Percentiles rank a stretch among this genome's conserved stretches.
Conservation (phyloP, 1,140 invertebrate genomes). For the Drosophila pachea region DNA sequence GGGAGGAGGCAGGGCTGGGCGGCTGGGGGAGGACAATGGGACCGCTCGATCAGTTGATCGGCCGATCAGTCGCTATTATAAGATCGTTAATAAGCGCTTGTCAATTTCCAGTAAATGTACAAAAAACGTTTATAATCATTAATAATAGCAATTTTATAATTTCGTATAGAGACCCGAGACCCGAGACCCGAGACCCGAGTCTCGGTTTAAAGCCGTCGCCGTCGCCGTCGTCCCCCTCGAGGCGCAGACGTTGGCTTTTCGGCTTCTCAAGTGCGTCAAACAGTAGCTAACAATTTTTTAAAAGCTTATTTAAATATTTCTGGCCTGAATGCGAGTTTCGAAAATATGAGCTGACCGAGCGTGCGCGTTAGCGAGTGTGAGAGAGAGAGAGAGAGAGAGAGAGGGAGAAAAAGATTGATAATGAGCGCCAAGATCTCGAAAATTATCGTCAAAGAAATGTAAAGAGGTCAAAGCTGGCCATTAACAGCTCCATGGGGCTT, state of each 20-base stretch:
- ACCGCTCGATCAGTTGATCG: conserved; percentile 54
- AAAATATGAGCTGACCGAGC: neutral
- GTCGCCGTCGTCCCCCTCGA: neutral
- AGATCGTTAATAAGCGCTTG: conserved; percentile 77
- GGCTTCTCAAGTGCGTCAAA: conserved; percentile 64
- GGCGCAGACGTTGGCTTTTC: conserved; percentile 16
- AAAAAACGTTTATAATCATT: conserved; percentile 77
- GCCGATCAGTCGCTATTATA: conserved; percentile 71
- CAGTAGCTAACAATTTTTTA: conserved; percentile 71
- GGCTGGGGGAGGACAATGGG: conserved; percentile 51
- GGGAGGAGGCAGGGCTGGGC: neutral
- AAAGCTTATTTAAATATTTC: conserved; percentile 66
- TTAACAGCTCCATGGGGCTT: no score
- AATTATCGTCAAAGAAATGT: conserved; percentile 28
- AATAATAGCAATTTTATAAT: conserved; percentile 77
- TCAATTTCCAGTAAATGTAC: conserved; percentile 70
- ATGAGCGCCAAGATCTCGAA: conserved; percentile 25
- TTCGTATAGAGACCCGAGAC: conserved; percentile 56
- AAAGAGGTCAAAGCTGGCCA: conserved; percentile 23
- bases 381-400: no score
- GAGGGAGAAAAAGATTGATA: conserved; percentile 26
- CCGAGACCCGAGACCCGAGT: conserved; percentile 45
- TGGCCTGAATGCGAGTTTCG: conserved; percentile 14
- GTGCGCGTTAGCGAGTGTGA: no score
- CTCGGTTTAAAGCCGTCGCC: conserved; percentile 8